A percentile compares a stretch with the other conserved stretches of the same genome.
Conservation (phyloP, 2,113 vertebrate genomes). For the Paracyprichromis sp. region DNA sequence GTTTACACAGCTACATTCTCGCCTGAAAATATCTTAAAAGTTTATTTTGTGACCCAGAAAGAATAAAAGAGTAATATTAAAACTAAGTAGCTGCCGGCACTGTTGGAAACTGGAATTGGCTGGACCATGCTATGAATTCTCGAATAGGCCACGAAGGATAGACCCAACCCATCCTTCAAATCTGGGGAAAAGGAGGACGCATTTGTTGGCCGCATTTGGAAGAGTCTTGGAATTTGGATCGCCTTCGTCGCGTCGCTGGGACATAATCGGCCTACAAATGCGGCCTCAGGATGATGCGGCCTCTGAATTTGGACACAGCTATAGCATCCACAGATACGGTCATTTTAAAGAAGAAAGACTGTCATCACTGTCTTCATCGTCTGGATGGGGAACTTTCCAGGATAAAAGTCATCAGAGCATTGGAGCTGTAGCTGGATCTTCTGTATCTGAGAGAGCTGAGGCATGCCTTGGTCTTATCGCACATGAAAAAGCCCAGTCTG, state of each 20-base stretch:
- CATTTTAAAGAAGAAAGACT: background rate
- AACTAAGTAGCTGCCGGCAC: background rate
- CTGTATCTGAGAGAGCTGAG: background rate
- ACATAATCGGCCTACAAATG: background rate
- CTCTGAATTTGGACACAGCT: background rate
- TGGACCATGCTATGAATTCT: background rate
- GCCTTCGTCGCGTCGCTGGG: background rate
- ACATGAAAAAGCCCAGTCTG: background rate
- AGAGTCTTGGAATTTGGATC: background rate
- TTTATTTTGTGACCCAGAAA: background rate
- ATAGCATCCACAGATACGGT: background rate
- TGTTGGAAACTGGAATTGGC: background rate
- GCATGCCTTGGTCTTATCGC: background rate
- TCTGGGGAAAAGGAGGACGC: background rate
- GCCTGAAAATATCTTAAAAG: background rate
- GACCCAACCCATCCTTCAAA: fast-evolving
- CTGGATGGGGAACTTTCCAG: background rate
- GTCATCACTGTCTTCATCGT: background rate
- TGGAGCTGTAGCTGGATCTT: background rate
- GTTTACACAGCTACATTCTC: background rate
- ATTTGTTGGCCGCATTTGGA: background rate
- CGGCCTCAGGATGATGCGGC: fast-evolving
- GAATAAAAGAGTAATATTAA: background rate
- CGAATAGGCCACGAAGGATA: background rate
- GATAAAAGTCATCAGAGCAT: background rate